Base-by-base conservation (phyloP, 2,888 invertebrate species). In the Volucella zonaria region DNA sequence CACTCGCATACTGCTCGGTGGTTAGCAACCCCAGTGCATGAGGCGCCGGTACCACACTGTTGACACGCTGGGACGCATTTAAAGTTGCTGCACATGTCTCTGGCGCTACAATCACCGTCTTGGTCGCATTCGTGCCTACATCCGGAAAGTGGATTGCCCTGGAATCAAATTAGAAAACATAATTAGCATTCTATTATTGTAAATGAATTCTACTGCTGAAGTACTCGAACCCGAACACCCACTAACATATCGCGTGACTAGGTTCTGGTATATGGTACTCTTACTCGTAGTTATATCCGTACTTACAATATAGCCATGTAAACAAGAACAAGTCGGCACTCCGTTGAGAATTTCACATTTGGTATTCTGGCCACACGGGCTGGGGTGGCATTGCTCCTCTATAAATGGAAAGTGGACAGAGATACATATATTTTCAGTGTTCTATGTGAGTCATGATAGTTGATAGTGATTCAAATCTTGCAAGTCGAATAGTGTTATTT, bases 311-410 rank as follows among this genome's bases (percentile, higher is more conserved):
- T 93, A 96, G 89, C 96, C 95, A 51, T 95, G 94, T 62, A 95
- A 91, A 88, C 97, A 97, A 64, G 95, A 95, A 89, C 97, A 97
- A 10, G 95, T 95, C 0, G 96, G 96, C 15, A 95, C 94, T 87
- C 94, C 94, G 90, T 95, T 95, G 54, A 95, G 92, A 10, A 96
- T 96, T 89, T 96, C 95, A 90, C 97, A 97, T 67, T 95, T 94
- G 0, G 97, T 96, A 91, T 97, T 97, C 51, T 90, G 89, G 8
- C 97, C 97, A 87, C 97, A 97, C 0, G 97, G 96, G 83, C 95
- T 96, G 12, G 96, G 96, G 89, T 95, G 95, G 90, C 97, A 97
- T 54, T 95, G 94, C 89, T 96, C 96, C 93, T 96, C 97, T 97
- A 86, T 11, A 89, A 87, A 81, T 81, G 73, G 78, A 64, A 79